Base-by-base conservation (phyloP, 2,113 vertebrate species). In the Engraulis encrasicolus region DNA sequence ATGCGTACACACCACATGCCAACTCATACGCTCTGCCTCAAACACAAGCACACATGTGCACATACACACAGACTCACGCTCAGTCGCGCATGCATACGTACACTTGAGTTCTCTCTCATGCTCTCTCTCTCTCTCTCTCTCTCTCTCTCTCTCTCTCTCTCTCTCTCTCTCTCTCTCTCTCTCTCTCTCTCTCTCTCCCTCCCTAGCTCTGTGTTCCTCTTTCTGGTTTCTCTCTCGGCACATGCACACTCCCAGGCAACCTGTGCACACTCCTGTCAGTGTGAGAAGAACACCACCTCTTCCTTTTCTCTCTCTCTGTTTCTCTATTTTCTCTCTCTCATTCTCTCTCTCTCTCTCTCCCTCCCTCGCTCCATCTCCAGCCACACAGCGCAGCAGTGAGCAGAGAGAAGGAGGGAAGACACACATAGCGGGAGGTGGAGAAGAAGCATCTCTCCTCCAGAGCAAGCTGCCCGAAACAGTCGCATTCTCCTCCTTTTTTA, bases 1-100 rank as follows among this genome's bases (percentile, higher is more conserved):
- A 77, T 31, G 80, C 85, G 50, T 48, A 78, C 80, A 84, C 88
- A 85, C 86, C 80, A 84, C 88, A 85, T 85, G 81, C 80, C 78
- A 34, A 23, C 40, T 23, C 54, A n/a, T 5, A n/a, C 23, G 2
- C 58, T 23, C 23, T 23, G 61, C 58, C 71, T 61, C 79, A 49
- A 66, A 71, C 37, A 58, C 38, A 27, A 50, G 81, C 50, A 81
- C 27, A 48, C 82, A 74, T 37, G 81, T 20, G 19, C 58, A 66
- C 23, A 66, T 31, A 15, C 23, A 15, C 58, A 27, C 58, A 66
- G 4, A 31, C 58, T 27, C 58, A 66, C 58, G 27, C 58, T 23
- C 23, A n/a, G 19, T 58, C 20, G 20, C 54, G 1, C 54, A 20
- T 19, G 20, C 50, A 54, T 14, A 18, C 50, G 20, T 23, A 58